Conservation (phyloP, 2,113 vertebrate species). For the Empidonax traillii region DNA sequence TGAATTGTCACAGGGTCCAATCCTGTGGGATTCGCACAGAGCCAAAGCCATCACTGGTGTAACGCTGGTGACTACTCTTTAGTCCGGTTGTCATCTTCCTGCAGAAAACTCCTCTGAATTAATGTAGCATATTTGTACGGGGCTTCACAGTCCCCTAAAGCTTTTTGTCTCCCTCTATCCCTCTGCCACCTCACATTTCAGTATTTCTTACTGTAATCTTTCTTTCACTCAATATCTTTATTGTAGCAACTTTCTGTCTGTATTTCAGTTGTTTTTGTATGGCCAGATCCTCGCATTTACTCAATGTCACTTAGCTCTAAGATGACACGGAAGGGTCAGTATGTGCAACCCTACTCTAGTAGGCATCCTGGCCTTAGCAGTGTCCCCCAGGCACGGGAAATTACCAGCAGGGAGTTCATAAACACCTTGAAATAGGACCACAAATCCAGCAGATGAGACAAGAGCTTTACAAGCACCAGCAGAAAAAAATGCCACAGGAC, state of each 20-base stretch:
- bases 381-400: neutral
- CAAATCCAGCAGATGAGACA: neutral
- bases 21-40: neutral
- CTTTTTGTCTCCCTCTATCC: neutral
- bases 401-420: neutral
- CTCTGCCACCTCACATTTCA: neutral
- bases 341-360: neutral
- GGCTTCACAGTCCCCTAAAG: neutral
- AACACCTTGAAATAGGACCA: neutral
- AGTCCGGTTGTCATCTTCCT: neutral
- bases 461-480: neutral
- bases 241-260: neutral
- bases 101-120: neutral
- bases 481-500: neutral
- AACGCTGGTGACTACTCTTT: rapidly evolving
- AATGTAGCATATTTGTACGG: neutral
- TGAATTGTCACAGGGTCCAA: neutral
- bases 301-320: neutral
- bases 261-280: neutral
- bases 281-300: neutral
- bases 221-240: neutral
- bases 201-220: neutral
- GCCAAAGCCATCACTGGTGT: neutral
- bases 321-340: neutral
- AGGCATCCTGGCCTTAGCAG: neutral